Evolutionary conservation across 1,140 invertebrate genomes (phyloP), one percentile per base, ranked within the genome.

Genomic region (Monomorium pharaonis): DNA sequence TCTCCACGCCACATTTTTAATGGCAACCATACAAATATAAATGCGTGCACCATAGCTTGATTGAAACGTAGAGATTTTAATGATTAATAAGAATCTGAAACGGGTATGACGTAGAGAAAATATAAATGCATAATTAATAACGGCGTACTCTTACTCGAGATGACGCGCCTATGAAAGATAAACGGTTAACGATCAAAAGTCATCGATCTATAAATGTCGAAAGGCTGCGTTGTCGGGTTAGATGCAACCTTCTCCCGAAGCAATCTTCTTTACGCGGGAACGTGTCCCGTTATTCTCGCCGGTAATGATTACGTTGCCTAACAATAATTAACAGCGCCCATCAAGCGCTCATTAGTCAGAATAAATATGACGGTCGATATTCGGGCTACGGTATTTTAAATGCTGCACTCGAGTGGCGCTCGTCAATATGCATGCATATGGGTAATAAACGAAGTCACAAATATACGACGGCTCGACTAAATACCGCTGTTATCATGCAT

Each of bases 261-360:
- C 54, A 47, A 47, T 70, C 54, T 87, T 33, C 33, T 62, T 76
- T 70, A 56, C 65, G 30, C 56, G 72, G 21, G 56, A n/a, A 65
- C 27, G 30, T 44, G 72, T 87, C 60, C 89, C 85, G 81, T 89
- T 89, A 89, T 21, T 85, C 80, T 16, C n/a, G 51, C 51, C 44
- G 47, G 37, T 87, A 83, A 87, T 72, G 76, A 89, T 58, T 70
- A 58, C 27, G 75, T 54, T 67, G 33, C 30, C 60, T 84, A 84
- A 86, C 76, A 84, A 90, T 90, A 90, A 90, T 90, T 90, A 90
- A 88, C 70, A 62, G 54, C 62, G 58, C 63, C 72, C 75, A 90
- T 90, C 88, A 86, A 90, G 74, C 77, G 86, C 54, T 86, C 89
- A 88, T 90, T 90, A 88, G 65, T 44, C 62, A 83, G 60, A 88